Conservation (phyloP, 2,888 invertebrate genomes). For the Ochropleura plecta region DNA sequence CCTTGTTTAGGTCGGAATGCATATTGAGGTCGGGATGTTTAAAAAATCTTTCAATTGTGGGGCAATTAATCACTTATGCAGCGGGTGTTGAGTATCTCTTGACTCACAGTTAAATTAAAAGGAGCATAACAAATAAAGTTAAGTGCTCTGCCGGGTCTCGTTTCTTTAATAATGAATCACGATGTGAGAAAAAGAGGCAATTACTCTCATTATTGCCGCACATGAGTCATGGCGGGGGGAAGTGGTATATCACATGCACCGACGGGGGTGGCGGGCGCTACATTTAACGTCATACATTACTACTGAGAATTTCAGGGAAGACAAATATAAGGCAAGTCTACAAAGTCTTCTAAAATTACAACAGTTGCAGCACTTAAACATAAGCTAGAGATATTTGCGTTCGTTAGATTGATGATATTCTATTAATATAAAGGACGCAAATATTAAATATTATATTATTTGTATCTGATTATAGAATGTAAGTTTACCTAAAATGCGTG, state of each 20-base stretch:
- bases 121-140: conserved; percentile 82
- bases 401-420: background rate
- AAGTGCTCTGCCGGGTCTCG: conserved; percentile 78
- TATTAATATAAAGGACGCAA: background rate
- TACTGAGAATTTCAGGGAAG: conserved; percentile 63
- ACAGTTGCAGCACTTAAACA: conserved; percentile 5
- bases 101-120: conserved; percentile 84
- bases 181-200: conserved; percentile 88
- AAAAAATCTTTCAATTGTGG: conserved; percentile 70
- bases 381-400: conserved; percentile 7
- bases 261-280: conserved; percentile 57
- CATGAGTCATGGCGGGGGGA: conserved; percentile 82
- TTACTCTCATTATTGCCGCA: conserved; percentile 85
- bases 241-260: conserved; percentile 70
- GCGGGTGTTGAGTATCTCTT: conserved; percentile 74
- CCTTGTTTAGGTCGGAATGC: conserved; percentile 63
- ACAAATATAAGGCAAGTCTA: conserved; percentile 27
- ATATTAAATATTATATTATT: background rate
- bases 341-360: conserved; percentile 33
- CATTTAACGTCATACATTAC: conserved; percentile 65
- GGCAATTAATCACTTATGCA: conserved; percentile 75
- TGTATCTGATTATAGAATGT: background rate
- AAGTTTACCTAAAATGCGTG: background rate
- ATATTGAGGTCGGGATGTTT: conserved; percentile 66
- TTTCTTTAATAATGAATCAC: conserved; percentile 86